Evolutionary conservation across 2,888 invertebrate species (phyloP).

Genomic region (Hypolimnas misippus): DNA sequence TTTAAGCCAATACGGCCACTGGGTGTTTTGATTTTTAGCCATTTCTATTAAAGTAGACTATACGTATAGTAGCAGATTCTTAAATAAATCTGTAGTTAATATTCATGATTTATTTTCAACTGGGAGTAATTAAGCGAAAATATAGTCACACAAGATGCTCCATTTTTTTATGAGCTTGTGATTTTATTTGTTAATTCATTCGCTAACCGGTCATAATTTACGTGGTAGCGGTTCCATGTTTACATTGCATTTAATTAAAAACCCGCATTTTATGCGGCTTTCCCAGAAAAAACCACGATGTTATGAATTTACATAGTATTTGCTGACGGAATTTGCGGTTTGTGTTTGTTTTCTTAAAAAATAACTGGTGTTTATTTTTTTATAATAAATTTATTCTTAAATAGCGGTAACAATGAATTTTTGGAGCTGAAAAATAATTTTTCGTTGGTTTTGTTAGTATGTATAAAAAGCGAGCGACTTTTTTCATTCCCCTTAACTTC

Average conservation of each 20-base stretch:
- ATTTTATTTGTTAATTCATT: conserved; percentile 33
- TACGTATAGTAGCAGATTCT: neutral
- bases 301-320: conserved; percentile 29
- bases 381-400: neutral
- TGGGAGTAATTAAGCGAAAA: neutral
- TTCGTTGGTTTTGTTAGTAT: neutral
- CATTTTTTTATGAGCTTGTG: conserved; percentile 22
- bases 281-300: conserved; percentile 37
- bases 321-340: conserved; percentile 20
- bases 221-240: conserved; percentile 56
- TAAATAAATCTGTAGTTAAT: too few species aligned
- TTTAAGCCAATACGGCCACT: too few species aligned
- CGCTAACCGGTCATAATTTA: conserved; percentile 56
- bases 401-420: neutral
- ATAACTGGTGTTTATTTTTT: neutral
- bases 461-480: too few species aligned
- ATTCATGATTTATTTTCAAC: neutral
- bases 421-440: neutral
- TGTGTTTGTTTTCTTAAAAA: conserved; percentile 13
- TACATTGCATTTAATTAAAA: conserved; percentile 73
- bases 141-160: conserved; percentile 10
- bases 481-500: too few species aligned
- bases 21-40: too few species aligned
- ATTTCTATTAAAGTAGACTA: neutral
- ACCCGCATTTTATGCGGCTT: conserved; percentile 51